Percentiles rank a stretch among this genome's conserved stretches.
Evolutionary conservation across 2,113 vertebrate species (phyloP).

Genomic region (Thunnus thynnus): DNA sequence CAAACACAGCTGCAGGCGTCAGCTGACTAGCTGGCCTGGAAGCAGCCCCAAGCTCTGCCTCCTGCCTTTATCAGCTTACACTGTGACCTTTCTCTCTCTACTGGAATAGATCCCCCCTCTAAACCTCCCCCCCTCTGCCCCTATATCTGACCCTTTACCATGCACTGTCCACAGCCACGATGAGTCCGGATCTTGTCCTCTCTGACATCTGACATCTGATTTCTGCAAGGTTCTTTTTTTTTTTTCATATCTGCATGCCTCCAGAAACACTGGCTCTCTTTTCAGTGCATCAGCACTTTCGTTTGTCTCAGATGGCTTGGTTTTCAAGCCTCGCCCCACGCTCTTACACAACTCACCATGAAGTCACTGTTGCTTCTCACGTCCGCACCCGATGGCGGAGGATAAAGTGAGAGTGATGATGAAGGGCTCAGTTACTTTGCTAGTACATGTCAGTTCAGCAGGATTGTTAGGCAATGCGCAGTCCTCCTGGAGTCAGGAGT

Average conservation of each 20-base stretch:
- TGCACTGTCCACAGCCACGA: slow-evolving; percentile 29
- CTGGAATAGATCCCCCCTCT: slow-evolving; percentile 73
- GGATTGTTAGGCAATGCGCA: slow-evolving; percentile 9
- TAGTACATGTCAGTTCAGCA: slow-evolving; percentile 45
- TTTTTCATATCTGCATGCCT: slow-evolving; percentile 55
- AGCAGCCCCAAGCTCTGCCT: slow-evolving; percentile 77
- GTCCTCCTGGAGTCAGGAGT: slow-evolving; percentile 23
- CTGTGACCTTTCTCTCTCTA: slow-evolving; percentile 85
- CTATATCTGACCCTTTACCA: slow-evolving; percentile 52
- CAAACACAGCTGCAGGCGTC: slow-evolving; percentile 86
- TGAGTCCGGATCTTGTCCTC: slow-evolving; percentile 47
- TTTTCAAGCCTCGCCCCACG: slow-evolving; percentile 68
- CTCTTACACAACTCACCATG: slow-evolving; percentile 76
- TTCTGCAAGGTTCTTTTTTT: slow-evolving; percentile 40
- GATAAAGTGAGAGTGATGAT: slow-evolving; percentile 37
- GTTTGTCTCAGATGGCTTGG: slow-evolving; percentile 69
- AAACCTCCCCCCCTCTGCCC: slow-evolving; percentile 6
- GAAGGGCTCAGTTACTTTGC: slow-evolving; percentile 54
- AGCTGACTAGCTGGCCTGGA: slow-evolving; percentile 87
- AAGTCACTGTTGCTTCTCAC: slow-evolving; percentile 73
- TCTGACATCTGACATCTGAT: slow-evolving; percentile 61
- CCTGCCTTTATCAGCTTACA: slow-evolving; percentile 85
- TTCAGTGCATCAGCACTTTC: slow-evolving; percentile 79
- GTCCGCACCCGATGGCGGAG: slow-evolving; percentile 60
- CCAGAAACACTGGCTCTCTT: slow-evolving; percentile 66